Percentiles rank a stretch among this genome's conserved stretches.
Evolutionary conservation across 2,888 invertebrate genomes (phyloP).

Genomic region (Macroteleia sp.): DNA sequence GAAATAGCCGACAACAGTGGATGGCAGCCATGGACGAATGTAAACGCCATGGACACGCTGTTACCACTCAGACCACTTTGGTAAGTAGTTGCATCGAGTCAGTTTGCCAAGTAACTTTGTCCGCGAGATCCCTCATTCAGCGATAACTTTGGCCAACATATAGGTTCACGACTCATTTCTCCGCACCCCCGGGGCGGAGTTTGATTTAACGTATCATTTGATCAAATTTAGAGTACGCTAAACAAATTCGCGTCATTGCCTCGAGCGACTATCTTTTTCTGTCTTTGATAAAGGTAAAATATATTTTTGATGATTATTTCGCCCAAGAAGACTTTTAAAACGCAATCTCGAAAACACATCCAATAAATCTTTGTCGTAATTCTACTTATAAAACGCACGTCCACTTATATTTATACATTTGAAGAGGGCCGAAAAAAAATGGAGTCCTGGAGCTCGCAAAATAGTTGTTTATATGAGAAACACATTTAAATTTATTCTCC

Average conservation of each 20-base stretch:
- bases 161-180: conserved; percentile 46
- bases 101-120: conserved; percentile 40
- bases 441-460: conserved; percentile 7
- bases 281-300: conserved; percentile 30
- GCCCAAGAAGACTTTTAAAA: conserved; percentile 28
- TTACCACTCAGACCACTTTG: conserved; percentile 91
- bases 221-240: conserved; percentile 12
- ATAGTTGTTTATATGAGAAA: conserved; percentile 45
- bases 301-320: conserved; percentile 36
- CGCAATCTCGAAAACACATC: conserved; percentile 37
- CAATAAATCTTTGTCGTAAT: conserved; percentile 33
- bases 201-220: conserved; percentile 37
- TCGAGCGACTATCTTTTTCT: neutral
- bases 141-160: conserved; percentile 20
- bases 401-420: conserved; percentile 28
- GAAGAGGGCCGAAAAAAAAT: conserved; percentile 11
- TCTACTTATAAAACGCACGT: conserved; percentile 21
- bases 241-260: conserved; percentile 7
- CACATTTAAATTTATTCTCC: conserved; percentile 48
- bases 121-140: conserved; percentile 23
- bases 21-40: conserved; percentile 79
- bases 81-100: conserved; percentile 85
- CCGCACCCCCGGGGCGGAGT: conserved; percentile 3
- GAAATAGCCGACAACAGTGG: conserved; percentile 84
- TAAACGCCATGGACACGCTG: conserved; percentile 79